Conservation (phyloP, 1,140 invertebrate genomes). For the Hycleus cichorii region DNA sequence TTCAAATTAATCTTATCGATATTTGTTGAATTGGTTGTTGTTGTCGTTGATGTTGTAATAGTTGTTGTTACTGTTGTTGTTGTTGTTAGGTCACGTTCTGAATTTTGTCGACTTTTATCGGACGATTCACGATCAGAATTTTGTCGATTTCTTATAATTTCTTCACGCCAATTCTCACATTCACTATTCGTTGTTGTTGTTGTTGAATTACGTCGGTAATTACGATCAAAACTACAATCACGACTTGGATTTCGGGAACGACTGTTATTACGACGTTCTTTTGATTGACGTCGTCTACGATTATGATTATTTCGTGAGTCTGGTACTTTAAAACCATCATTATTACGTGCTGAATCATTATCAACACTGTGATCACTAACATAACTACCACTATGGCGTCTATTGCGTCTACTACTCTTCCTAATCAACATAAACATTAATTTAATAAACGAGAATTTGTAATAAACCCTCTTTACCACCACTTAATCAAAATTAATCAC, state of each 20-base stretch:
- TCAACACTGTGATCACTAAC: conserved; percentile 18
- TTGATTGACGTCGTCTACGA: conserved; percentile 19
- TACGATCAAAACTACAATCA: conserved; percentile 36
- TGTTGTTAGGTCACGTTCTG: conserved; percentile 11
- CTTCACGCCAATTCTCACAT: conserved; percentile 37
- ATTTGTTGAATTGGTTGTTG: background rate
- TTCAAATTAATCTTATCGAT: conserved; percentile 19
- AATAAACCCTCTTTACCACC: too few species aligned
- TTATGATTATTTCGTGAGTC: conserved; percentile 2
- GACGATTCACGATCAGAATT: conserved; percentile 28
- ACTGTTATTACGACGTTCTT: conserved; percentile 28
- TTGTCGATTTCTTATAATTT: conserved; percentile 29
- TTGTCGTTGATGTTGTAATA: background rate
- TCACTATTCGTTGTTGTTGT: background rate
- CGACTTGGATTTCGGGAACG: conserved; percentile 30
- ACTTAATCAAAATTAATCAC: too few species aligned
- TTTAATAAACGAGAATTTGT: background rate
- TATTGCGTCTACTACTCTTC: conserved; percentile 20
- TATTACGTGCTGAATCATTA: conserved; percentile 2
- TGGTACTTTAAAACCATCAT: conserved; percentile 32
- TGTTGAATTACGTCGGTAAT: conserved; percentile 12
- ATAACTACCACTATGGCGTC: conserved; percentile 8
- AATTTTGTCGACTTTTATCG: conserved; percentile 8
- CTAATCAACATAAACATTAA: background rate
- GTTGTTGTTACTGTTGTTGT: background rate